Conservation (phyloP, 2,888 invertebrate species). For the Cheilosia grossa region DNA sequence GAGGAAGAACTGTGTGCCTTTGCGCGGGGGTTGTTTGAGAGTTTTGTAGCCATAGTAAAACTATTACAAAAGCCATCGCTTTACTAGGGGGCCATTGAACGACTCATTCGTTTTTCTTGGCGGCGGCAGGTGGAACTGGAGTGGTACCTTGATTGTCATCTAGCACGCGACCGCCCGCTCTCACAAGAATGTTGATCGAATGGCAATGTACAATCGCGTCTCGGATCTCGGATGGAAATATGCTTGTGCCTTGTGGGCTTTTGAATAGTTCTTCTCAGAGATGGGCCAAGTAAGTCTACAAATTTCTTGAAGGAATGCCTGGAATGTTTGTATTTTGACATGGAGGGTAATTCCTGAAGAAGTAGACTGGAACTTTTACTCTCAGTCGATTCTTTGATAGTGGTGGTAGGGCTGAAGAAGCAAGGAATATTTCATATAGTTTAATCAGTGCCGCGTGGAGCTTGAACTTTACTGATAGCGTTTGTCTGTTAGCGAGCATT, state of each 20-base stretch:
- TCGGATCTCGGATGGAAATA: slow-evolving; percentile 17
- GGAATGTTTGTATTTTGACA: slow-evolving; percentile 63
- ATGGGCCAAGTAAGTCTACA: slow-evolving; percentile 54
- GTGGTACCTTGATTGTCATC: slow-evolving; percentile 57
- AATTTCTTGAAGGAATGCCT: slow-evolving; percentile 39
- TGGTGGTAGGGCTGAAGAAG: not conserved
- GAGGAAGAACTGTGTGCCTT: slow-evolving; percentile 21
- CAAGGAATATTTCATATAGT: not conserved
- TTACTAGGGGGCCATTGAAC: slow-evolving; percentile 14
- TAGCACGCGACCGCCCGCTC: slow-evolving; percentile 69
- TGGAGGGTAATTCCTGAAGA: slow-evolving; percentile 25
- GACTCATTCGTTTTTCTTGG: slow-evolving; percentile 28
- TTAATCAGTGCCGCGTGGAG: not conserved
- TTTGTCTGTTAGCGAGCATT: too few species aligned
- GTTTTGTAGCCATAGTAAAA: slow-evolving; percentile 71
- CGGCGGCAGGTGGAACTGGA: slow-evolving; percentile 13
- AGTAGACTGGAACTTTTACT: slow-evolving; percentile 59
- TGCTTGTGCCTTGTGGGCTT: slow-evolving; percentile 21
- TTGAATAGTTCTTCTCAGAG: slow-evolving; percentile 44
- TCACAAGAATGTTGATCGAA: slow-evolving; percentile 67
- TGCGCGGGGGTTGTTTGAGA: slow-evolving; percentile 67
- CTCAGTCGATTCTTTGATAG: slow-evolving; percentile 4
- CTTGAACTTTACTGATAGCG: too few species aligned
- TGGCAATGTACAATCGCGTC: slow-evolving; percentile 61
- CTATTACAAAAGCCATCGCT: slow-evolving; percentile 52